Base-by-base conservation (phyloP, 2,888 invertebrate genomes). In the Sarcophaga carnaria region DNA sequence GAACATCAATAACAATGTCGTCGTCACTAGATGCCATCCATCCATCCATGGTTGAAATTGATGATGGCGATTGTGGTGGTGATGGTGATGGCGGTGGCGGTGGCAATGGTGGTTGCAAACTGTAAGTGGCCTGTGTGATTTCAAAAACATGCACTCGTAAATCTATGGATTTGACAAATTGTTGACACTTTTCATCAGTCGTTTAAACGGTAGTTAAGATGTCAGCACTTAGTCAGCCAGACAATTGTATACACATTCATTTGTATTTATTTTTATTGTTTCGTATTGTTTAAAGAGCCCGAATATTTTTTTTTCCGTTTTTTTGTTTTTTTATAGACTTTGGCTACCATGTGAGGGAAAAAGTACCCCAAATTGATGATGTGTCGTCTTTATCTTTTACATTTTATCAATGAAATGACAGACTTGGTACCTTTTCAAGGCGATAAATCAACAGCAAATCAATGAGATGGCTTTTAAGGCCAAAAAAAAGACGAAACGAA, bases 401-500 rank as follows among this genome's bases (percentile, higher is more conserved):
- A 74, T 76, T 80, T 85, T 82, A 87, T 87, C 81, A 87, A 83
- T 87, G 84, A 87, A 87, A 79, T 87, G 87, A 84, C 87, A 87
- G 81, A 84, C 76, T 71, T 87, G 76, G 72, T 78, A 81, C 71
- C 80, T 80, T 85, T 78, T 81, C 45, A 79, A 80, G 78, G 67
- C 87, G 79, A 87, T 87, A 84, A 87, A 87, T 84, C 87, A 87
- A 59, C 22, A 76, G 22, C 37, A 84, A 84, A 84, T 84, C 80
- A 87, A 59, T 84, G 84, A 37, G 37, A 81, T 79, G 79, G 72
- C 84, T 84, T 84, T 84, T 84, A 69, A 60, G 59, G 47, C 62
- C 67, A 76, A 76, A 64, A 77, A 60, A 66, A 59, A 66, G 67
- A 71, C 71, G 60, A 77, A n/a, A 74, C 27, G 66, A 25, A 11